Evolutionary conservation across 2,113 vertebrate species (phyloP), one percentile per base, ranked within the genome.

Genomic region (Plectropomus leopardus): DNA sequence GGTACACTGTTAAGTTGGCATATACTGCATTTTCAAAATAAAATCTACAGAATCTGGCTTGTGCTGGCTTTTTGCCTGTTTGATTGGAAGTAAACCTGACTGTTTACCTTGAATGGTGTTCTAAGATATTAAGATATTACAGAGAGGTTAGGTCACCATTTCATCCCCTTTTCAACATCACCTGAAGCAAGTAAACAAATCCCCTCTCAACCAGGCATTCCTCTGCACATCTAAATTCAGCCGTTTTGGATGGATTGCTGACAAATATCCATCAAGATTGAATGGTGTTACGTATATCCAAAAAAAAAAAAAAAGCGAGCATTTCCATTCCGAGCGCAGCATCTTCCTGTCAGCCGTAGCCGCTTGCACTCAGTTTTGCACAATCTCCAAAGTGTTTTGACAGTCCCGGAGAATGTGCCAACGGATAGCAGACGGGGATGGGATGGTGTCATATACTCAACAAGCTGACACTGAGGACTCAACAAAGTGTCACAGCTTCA

Each of bases 371-470:
- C 67, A 54, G 48, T 80, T 90, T 77, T 80, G 64, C 61, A 65
- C 60, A 3, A 47, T 60, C 74, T 83, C 30, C 7, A 66, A 72
- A 86, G 88, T 81, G 83, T 88, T 91, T 73, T 90, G 89, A 93
- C 89, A 92, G 82, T 63, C 86, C 64, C 0, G 0, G 55, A 76
- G 65, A 77, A 86, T 45, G 86, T 88, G 83, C 48, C 76, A 68
- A 74, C 42, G 15, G 47, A 70, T 79, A 81, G 68, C 83, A 84
- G 83, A 79, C 28, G 44, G 61, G 64, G 68, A 78, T 7, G 45
- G 74, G 80, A 83, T 80, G 66, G 85, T 85, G 87, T 86, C 84
- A 79, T 48, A 32, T 68, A 72, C 63, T 55, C 84, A 78, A 81
- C 85, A 65, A 68, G 47, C 67, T 73, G 85, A 89, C 82, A 83